phyloP scores from a whole-genome alignment of 2,888 invertebrate genomes.

The Eueremaeus valkanovi region DNA sequence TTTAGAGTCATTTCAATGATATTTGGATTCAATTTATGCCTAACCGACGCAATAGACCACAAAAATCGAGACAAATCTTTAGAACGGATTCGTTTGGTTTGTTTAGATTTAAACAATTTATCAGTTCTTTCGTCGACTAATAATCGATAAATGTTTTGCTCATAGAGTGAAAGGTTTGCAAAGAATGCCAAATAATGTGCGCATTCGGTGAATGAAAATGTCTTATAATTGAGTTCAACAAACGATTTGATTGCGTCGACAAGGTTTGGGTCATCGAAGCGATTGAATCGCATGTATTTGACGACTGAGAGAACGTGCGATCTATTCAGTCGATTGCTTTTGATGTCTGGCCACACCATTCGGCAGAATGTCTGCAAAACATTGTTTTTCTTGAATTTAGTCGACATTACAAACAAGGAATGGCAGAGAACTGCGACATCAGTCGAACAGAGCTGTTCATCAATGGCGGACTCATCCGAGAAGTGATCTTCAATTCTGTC shows the following conservation, averaged over 20 bases:
- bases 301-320: background rate
- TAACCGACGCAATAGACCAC: constrained; percentile 42
- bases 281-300: constrained; percentile 4
- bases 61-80: constrained; percentile 44
- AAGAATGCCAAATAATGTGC: constrained; percentile 43
- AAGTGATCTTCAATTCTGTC: background rate
- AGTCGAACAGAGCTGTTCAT: background rate
- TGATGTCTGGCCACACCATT: no score
- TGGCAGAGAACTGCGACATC: constrained; percentile 5
- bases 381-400: background rate
- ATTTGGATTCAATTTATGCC: constrained; percentile 32
- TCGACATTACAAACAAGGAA: background rate
- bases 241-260: background rate
- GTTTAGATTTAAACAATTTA: background rate
- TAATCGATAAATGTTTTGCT: constrained; percentile 27
- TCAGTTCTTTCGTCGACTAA: constrained; percentile 31
- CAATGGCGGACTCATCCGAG: background rate
- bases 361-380: no score
- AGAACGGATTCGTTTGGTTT: constrained; percentile 24
- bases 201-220: constrained; percentile 41
- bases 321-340: background rate
- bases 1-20: constrained; percentile 28
- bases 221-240: background rate
- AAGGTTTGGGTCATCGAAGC: background rate
- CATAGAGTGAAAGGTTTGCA: constrained; percentile 41